Evolutionary conservation across 2,888 invertebrate species (phyloP).

Genomic region (Lamellibrachia columna): DNA sequence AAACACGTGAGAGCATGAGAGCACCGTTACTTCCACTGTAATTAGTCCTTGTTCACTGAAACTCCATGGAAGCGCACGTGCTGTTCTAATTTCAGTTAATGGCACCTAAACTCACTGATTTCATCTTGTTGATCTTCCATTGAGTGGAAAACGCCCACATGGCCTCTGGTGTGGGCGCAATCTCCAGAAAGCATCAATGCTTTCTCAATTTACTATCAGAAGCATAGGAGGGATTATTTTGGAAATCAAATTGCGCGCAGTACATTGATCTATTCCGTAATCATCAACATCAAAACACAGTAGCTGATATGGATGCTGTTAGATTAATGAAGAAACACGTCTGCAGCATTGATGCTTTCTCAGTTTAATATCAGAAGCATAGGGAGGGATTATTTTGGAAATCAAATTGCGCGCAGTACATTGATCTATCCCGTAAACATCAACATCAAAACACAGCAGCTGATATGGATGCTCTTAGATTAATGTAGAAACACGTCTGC

Average conservation of each 20-base stretch:
- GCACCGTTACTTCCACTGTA: not conserved
- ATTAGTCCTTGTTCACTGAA: not conserved
- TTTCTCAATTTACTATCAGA: not conserved
- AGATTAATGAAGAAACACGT: not conserved
- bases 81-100: not conserved
- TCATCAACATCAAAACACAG: not conserved
- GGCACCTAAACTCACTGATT: not conserved
- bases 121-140: not conserved
- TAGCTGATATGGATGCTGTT: not conserved
- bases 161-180: not conserved
- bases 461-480: not conserved
- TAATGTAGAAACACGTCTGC: not conserved
- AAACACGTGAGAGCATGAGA: not conserved
- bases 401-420: not conserved
- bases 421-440: not conserved
- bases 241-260: not conserved
- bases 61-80: not conserved
- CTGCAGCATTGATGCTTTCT: not conserved
- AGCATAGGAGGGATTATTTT: not conserved
- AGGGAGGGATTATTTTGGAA: not conserved
- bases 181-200: not conserved
- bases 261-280: not conserved
- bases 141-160: not conserved
- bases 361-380: not conserved
- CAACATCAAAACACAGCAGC: not conserved